Percentiles rank a stretch among this genome's conserved stretches.
Conservation (phyloP, 2,113 vertebrate genomes). For the Pelobates fuscus region DNA sequence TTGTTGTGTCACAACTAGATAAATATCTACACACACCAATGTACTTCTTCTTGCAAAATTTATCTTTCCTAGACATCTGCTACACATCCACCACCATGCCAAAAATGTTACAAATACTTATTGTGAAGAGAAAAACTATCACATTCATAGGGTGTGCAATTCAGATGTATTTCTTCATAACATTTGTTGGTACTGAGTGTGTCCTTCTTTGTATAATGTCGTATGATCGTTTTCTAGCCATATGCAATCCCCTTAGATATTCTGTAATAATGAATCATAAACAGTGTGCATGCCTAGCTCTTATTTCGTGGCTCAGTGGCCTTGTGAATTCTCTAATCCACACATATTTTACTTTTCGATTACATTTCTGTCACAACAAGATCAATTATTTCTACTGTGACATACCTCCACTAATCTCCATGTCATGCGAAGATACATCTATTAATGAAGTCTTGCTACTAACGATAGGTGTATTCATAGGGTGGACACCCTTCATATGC, state of each 20-base stretch:
- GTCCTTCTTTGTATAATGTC: slow-evolving; percentile 19
- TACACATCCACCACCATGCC: slow-evolving; percentile 22
- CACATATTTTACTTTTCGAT: slow-evolving; percentile 13
- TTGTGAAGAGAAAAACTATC: background rate
- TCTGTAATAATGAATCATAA: slow-evolving; percentile 19
- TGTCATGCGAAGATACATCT: slow-evolving; percentile 17
- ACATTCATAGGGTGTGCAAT: slow-evolving; percentile 10
- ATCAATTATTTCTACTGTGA: slow-evolving; percentile 31
- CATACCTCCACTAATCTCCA: slow-evolving; percentile 4
- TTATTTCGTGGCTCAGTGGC: slow-evolving; percentile 7
- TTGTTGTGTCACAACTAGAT: slow-evolving; percentile 7
- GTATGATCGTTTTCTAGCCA: slow-evolving; percentile 22
- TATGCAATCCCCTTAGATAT: too few species aligned
- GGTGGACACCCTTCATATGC: slow-evolving; percentile 8
- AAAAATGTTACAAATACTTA: slow-evolving; percentile 12
- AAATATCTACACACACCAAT: slow-evolving; percentile 17
- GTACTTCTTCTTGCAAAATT: slow-evolving; percentile 24
- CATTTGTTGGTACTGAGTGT: slow-evolving; percentile 24
- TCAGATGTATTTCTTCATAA: slow-evolving; percentile 25
- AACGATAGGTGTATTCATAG: slow-evolving; percentile 22
- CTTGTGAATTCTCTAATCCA: slow-evolving; percentile 5
- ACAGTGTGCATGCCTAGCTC: background rate
- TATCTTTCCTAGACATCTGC: too few species aligned
- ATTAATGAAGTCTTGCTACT: slow-evolving; percentile 17
- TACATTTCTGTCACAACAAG: slow-evolving; percentile 14